Percentiles rank a stretch among this genome's conserved stretches.
These are phyloP conservation scores for Vannuccia rotundouncinata DNA, from an alignment of 2,888 invertebrate genomes.

Conservation along the genomic window DNA sequence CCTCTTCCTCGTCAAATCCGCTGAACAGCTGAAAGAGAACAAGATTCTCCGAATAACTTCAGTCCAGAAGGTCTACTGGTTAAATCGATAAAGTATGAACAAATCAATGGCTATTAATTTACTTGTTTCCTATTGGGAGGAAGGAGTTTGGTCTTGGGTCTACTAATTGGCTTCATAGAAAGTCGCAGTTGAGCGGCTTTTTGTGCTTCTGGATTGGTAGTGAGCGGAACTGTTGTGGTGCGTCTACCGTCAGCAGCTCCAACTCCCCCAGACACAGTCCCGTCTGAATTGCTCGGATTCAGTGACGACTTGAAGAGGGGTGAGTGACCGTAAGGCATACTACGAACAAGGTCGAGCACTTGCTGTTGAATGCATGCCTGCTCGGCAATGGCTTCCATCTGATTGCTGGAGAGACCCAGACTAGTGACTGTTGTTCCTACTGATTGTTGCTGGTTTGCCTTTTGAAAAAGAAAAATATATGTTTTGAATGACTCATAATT, in stretches of 20 bases:
- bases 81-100: too few species aligned
- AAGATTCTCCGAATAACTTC: too few species aligned
- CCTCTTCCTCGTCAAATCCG: constrained; percentile 23
- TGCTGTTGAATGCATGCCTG: constrained; percentile 38
- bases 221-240: background rate
- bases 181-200: constrained; percentile 14
- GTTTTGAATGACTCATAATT: too few species aligned
- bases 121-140: constrained; percentile 4
- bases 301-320: background rate
- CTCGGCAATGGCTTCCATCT: constrained; percentile 22
- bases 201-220: constrained; percentile 22
- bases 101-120: too few species aligned
- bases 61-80: too few species aligned
- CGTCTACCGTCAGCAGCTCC: background rate
- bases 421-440: background rate
- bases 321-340: constrained; percentile 37
- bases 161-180: background rate
- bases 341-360: constrained; percentile 35
- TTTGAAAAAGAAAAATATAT: too few species aligned
- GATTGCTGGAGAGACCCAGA: constrained; percentile 20
- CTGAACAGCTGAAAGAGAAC: constrained; percentile 21
- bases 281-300: background rate
- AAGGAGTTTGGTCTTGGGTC: background rate
- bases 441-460: too few species aligned
- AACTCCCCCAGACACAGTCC: background rate